Evolutionary conservation across 2,797 vertebrate species (phyloP).

Genomic region (Thaleichthys pacificus): DNA sequence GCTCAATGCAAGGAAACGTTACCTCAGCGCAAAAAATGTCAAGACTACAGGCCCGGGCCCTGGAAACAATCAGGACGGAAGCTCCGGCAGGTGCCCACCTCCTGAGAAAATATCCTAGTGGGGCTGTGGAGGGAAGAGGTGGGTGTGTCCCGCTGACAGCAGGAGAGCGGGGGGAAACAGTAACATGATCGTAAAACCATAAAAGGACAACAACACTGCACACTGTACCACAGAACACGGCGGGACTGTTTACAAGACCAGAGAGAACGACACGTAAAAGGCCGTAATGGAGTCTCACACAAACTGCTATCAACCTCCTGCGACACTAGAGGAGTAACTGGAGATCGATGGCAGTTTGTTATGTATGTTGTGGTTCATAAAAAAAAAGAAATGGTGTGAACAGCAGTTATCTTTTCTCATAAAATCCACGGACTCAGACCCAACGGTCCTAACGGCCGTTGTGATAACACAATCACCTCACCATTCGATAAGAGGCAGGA

Average conservation of each 20-base stretch:
- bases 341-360: neutral
- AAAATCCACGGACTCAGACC: neutral
- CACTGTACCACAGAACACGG: neutral
- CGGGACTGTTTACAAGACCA: neutral
- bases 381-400: neutral
- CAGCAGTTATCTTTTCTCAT: neutral
- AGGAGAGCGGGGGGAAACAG: conserved; percentile 11
- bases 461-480: neutral
- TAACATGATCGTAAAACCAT: conserved; percentile 40
- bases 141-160: conserved; percentile 31
- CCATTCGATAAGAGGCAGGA: too few relatives aligned
- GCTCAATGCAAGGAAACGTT: conserved; percentile 72
- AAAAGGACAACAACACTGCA: conserved; percentile 29
- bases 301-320: too few relatives aligned
- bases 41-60: conserved; percentile 38
- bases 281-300: neutral
- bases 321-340: neutral
- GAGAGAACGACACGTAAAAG: neutral
- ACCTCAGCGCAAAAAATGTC: conserved; percentile 62
- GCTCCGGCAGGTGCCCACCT: conserved; percentile 66
- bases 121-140: conserved; percentile 28
- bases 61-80: conserved; percentile 68
- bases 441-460: neutral
- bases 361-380: neutral
- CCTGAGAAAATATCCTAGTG: conserved; percentile 65